Evolutionary conservation across 2,888 invertebrate genomes (phyloP).

Genomic region (Pteria penguin): DNA sequence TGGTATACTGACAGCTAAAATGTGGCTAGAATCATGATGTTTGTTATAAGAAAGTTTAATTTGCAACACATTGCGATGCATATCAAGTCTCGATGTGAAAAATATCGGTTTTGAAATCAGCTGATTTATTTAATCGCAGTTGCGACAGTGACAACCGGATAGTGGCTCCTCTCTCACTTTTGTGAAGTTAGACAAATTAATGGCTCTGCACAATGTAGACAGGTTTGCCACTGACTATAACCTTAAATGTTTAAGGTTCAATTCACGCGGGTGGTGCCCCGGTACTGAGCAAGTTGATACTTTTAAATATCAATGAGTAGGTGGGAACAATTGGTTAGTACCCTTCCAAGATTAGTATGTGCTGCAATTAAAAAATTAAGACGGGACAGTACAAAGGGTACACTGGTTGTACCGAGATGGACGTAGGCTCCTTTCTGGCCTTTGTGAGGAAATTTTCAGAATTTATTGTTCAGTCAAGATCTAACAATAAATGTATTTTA

Average conservation of each 20-base stretch:
- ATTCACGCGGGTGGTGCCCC: constrained; percentile 30
- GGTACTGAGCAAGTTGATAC: constrained; percentile 27
- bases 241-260: constrained; percentile 33
- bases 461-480: too few species aligned
- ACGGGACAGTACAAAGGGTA: background rate
- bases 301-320: constrained; percentile 13
- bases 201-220: constrained; percentile 40
- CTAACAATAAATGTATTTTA: too few species aligned
- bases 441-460: background rate
- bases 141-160: constrained; percentile 36
- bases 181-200: constrained; percentile 24
- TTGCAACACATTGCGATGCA: constrained; percentile 8
- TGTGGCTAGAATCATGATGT: constrained; percentile 9
- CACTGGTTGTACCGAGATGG: background rate
- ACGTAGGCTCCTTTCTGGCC: background rate
- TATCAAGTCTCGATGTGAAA: background rate
- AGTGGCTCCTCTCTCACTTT: constrained; percentile 23
- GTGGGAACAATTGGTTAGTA: background rate
- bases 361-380: background rate
- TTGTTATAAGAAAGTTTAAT: constrained; percentile 22
- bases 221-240: constrained; percentile 35
- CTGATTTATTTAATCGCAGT: constrained; percentile 26
- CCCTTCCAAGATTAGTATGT: background rate
- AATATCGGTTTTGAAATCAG: constrained; percentile 20
- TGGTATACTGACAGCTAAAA: constrained; percentile 26